phyloP scores from a whole-genome alignment of 2,888 invertebrate genomes.

The Protonemura montana region DNA sequence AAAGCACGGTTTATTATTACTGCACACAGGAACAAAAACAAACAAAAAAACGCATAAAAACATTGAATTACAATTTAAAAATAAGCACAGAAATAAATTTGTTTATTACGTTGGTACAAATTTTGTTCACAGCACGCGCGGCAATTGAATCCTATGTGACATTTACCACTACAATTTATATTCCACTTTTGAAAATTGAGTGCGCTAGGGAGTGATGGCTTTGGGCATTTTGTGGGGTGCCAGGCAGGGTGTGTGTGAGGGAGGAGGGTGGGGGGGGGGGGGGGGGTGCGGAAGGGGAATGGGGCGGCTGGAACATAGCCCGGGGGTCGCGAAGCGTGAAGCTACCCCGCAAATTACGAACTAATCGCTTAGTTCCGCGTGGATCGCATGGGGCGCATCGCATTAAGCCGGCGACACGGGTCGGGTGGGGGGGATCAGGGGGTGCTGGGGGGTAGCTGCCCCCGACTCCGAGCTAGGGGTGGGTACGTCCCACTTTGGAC shows the following conservation, averaged over 20 bases:
- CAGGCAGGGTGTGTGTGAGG: conserved; percentile 20
- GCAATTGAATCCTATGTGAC: conserved; percentile 17
- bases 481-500: conserved; percentile 9
- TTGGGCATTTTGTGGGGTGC: neutral
- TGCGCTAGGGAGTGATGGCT: conserved; percentile 39
- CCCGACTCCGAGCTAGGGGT: neutral
- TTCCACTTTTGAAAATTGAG: conserved; percentile 48
- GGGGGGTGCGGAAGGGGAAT: conserved; percentile 40
- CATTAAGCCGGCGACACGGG: conserved; percentile 43
- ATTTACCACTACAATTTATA: conserved; percentile 44
- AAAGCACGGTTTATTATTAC: neutral
- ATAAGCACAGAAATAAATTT: neutral
- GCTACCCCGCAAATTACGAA: conserved; percentile 49
- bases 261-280: conserved; percentile 30
- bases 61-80: neutral
- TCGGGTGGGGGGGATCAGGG: neutral
- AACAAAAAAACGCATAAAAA: neutral
- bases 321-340: conserved; percentile 44
- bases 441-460: conserved; percentile 22
- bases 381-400: conserved; percentile 43
- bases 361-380: conserved; percentile 49
- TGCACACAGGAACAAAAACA: neutral
- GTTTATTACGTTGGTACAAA: conserved; percentile 27
- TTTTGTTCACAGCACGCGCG: neutral
- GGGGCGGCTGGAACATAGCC: conserved; percentile 29